Conservation (phyloP, 1,140 invertebrate species). For the Cotesia vestalis region DNA sequence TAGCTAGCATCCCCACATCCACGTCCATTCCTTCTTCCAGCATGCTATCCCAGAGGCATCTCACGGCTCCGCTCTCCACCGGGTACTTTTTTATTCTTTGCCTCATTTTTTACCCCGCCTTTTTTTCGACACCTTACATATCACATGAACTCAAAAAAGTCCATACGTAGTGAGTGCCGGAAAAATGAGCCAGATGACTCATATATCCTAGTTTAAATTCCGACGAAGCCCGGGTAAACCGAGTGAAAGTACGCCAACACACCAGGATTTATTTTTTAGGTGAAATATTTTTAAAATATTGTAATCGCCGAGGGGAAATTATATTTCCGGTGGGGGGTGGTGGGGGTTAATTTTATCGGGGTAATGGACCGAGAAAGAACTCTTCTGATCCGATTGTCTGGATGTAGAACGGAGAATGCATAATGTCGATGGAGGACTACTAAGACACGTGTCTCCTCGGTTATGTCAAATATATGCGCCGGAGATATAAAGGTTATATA, state of each 20-base stretch:
- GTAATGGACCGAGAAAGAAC: background rate
- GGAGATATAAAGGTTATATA: background rate
- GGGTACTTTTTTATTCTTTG: conserved; percentile 41
- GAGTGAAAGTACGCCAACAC: conserved; percentile 12
- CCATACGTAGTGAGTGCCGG: conserved; percentile 27
- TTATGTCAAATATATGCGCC: no score
- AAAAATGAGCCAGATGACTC: conserved; percentile 22
- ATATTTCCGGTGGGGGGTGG: background rate
- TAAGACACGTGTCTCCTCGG: conserved; percentile 1
- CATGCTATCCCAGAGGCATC: conserved; percentile 17
- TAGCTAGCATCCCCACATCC: conserved; percentile 47
- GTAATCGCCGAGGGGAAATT: background rate
- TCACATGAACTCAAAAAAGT: conserved; percentile 49
- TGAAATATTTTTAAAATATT: no score
- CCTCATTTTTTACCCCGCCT: conserved; percentile 35
- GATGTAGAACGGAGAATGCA: no score
- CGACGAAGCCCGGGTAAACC: conserved; percentile 18
- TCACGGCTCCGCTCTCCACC: conserved; percentile 23
- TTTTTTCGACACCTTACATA: conserved; percentile 37
- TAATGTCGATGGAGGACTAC: conserved; percentile 4
- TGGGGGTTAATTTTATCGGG: conserved; percentile 15
- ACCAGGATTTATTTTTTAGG: conserved; percentile 13
- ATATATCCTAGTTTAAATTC: conserved; percentile 10
- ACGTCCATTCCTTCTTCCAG: conserved; percentile 27
- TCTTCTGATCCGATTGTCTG: conserved; percentile 3